Evolutionary conservation across 2,888 invertebrate species (phyloP).

Genomic region (Epirrhoe alternata): DNA sequence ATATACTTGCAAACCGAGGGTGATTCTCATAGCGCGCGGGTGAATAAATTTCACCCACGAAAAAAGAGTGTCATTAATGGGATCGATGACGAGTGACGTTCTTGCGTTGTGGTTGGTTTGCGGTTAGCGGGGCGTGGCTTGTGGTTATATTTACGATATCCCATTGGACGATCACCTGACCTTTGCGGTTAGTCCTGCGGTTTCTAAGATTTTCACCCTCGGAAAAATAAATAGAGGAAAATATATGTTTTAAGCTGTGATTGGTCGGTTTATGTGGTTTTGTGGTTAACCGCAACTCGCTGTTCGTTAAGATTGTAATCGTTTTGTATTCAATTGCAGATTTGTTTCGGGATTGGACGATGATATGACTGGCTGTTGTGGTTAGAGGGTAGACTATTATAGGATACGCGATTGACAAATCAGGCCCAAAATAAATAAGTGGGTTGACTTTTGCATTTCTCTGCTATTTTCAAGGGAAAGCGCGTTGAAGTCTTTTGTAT

Average conservation of each 20-base stretch:
- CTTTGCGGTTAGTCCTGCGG: slow-evolving; percentile 86
- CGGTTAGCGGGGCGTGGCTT: slow-evolving; percentile 87
- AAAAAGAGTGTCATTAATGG: slow-evolving; percentile 70
- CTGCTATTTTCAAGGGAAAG: slow-evolving; percentile 28
- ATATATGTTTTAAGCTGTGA: slow-evolving; percentile 70
- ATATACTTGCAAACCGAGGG: slow-evolving; percentile 15
- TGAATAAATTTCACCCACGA: slow-evolving; percentile 46
- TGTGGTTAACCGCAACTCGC: slow-evolving; percentile 82
- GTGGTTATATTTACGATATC: slow-evolving; percentile 85
- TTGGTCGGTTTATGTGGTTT: slow-evolving; percentile 75
- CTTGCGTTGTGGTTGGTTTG: slow-evolving; percentile 87
- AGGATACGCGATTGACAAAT: slow-evolving; percentile 34
- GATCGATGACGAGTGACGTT: slow-evolving; percentile 79
- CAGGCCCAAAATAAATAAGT: slow-evolving; percentile 23
- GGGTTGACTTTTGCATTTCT: slow-evolving; percentile 17
- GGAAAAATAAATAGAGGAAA: slow-evolving; percentile 83
- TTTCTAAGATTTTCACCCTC: slow-evolving; percentile 85
- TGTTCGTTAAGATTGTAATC: slow-evolving; percentile 83
- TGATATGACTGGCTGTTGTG: slow-evolving; percentile 40
- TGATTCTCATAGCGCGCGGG: slow-evolving; percentile 21
- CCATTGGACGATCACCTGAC: slow-evolving; percentile 86
- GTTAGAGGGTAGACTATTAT: slow-evolving; percentile 36
- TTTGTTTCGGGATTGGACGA: slow-evolving; percentile 69
- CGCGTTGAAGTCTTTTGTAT: slow-evolving; percentile 38
- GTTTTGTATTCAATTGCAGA: slow-evolving; percentile 64